Conservation (phyloP, 1,140 invertebrate genomes). For the Drosophila miranda region DNA sequence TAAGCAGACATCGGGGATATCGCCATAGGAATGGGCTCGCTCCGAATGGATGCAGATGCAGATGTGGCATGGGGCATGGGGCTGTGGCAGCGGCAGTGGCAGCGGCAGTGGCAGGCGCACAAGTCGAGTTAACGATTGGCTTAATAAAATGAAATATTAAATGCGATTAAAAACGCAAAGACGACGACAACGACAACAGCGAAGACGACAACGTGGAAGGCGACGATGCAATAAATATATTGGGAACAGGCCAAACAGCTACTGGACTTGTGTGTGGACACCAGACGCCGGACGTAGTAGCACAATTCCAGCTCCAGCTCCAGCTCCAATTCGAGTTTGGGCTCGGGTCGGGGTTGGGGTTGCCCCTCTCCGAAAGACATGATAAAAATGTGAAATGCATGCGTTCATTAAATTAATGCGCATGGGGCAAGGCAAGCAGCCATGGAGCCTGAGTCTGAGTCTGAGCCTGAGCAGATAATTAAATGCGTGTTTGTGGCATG, state of each 20-base stretch:
- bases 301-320: neutral
- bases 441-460: neutral
- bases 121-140: conserved; percentile 61
- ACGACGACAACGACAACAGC: conserved; percentile 28
- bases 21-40: neutral
- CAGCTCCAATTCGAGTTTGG: conserved; percentile 18
- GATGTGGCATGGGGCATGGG: conserved; percentile 11
- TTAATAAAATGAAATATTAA: conserved; percentile 82
- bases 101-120: conserved; percentile 16
- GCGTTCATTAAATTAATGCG: conserved; percentile 78
- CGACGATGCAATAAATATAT: conserved; percentile 75
- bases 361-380: conserved; percentile 15
- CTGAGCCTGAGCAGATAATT: conserved; percentile 49
- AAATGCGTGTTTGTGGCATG: conserved; percentile 72
- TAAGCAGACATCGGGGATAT: conserved; percentile 50
- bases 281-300: neutral
- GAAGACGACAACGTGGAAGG: conserved; percentile 28
- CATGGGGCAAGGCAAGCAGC: conserved; percentile 24
- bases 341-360: too few relatives aligned
- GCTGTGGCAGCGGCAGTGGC: neutral
- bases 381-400: conserved; percentile 73
- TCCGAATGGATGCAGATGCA: conserved; percentile 16
- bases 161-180: conserved; percentile 73
- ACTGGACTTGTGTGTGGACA: conserved; percentile 29
- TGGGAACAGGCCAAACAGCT: conserved; percentile 59